phyloP scores from a whole-genome alignment of 2,113 vertebrate species.

The Fregetta grallaria region DNA sequence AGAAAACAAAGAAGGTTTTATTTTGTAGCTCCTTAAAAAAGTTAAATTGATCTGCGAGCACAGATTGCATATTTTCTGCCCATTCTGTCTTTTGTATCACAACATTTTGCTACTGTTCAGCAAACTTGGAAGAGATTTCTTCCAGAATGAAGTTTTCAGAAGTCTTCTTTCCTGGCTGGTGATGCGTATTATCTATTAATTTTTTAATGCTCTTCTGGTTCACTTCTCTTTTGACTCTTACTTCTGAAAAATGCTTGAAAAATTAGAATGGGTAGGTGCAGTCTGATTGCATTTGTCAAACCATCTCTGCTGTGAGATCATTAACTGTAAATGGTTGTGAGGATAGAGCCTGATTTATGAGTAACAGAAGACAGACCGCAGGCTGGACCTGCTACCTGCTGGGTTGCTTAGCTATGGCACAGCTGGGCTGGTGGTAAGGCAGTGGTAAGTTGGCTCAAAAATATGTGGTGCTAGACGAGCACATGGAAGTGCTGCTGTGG shows the following conservation, averaged over 20 bases:
- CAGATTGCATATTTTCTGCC: background rate
- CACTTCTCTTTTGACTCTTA: background rate
- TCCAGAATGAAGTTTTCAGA: background rate
- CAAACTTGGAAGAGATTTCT: background rate
- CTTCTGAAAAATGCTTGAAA: background rate
- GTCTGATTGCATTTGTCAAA: background rate
- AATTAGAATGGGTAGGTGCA: background rate
- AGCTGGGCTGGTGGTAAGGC: background rate
- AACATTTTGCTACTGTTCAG: background rate
- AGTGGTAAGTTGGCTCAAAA: background rate
- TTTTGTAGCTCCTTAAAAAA: background rate
- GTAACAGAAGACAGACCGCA: background rate
- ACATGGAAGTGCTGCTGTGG: background rate
- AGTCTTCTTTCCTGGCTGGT: background rate
- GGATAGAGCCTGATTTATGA: background rate
- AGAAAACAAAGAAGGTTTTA: background rate
- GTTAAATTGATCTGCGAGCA: background rate
- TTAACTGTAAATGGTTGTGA: background rate
- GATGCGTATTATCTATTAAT: fast-evolving
- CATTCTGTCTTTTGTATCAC: background rate
- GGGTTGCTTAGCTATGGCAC: no score
- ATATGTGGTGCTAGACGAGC: background rate
- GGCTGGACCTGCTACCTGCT: background rate
- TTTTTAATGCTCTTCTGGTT: background rate
- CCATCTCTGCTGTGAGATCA: background rate